Evolutionary conservation across 2,113 vertebrate genomes (phyloP).

Genomic region (Phaethon lepturus): DNA sequence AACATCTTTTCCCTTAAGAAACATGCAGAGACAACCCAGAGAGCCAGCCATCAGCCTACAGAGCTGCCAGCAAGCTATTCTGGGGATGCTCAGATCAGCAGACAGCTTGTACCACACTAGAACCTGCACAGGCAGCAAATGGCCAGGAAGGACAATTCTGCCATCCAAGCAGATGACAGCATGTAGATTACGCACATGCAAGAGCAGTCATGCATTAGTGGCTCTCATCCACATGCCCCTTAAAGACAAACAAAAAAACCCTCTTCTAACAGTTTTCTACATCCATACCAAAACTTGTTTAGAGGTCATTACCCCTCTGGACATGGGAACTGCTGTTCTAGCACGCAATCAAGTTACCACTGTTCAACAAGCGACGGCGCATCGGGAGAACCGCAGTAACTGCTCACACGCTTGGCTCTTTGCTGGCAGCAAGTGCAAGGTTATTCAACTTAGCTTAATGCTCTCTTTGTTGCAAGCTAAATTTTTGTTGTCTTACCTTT

Average conservation of each 20-base stretch:
- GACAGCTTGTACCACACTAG: background rate
- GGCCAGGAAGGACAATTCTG: background rate
- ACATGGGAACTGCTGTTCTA: background rate
- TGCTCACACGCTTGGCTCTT: background rate
- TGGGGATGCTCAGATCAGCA: conserved; percentile 8
- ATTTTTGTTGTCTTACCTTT: background rate
- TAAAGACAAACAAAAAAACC: background rate
- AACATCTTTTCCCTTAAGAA: conserved; percentile 10
- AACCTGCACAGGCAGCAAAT: background rate
- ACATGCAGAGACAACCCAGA: background rate
- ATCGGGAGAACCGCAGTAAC: fast-evolving
- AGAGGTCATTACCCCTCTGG: background rate
- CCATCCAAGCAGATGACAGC: background rate
- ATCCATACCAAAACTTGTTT: background rate
- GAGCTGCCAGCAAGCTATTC: conserved; percentile 10
- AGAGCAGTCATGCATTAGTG: background rate
- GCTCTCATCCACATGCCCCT: background rate
- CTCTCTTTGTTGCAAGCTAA: background rate
- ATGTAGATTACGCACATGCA: background rate
- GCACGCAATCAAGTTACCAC: background rate
- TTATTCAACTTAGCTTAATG: background rate
- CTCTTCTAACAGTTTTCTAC: background rate
- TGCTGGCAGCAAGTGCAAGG: conserved; percentile 16
- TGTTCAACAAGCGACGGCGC: fast-evolving
- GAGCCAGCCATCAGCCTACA: background rate